These are phyloP conservation scores for Synergus umbraculus DNA, from an alignment of 2,888 invertebrate species.

Conservation along the genomic window DNA sequence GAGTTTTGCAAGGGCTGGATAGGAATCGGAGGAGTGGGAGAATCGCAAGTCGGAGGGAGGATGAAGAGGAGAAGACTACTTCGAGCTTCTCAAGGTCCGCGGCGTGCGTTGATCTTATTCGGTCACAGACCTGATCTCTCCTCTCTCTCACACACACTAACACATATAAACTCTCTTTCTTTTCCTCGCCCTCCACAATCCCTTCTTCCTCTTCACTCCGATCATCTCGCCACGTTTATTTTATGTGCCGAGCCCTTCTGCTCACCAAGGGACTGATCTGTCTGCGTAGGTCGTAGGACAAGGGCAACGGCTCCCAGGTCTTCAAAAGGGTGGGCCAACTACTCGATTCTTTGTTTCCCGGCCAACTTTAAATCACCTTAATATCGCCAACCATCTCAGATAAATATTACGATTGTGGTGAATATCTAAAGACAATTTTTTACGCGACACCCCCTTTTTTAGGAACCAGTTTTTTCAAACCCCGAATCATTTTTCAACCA, in stretches of 20 bases:
- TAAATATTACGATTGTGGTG: not conserved
- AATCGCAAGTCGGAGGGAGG: slow-evolving; percentile 44
- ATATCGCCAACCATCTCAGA: not conserved
- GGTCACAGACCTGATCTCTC: slow-evolving; percentile 73
- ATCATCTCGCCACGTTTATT: slow-evolving; percentile 22
- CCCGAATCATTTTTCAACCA: not conserved
- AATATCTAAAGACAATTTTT: not conserved
- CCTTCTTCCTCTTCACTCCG: slow-evolving; percentile 25
- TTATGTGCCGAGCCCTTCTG: slow-evolving; percentile 54
- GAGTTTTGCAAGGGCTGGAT: slow-evolving; percentile 37
- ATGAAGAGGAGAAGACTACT: slow-evolving; percentile 51
- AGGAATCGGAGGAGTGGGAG: slow-evolving; percentile 50
- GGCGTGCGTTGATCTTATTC: slow-evolving; percentile 76
- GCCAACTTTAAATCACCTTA: not conserved
- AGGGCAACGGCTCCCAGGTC: slow-evolving; percentile 44
- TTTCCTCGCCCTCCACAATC: slow-evolving; percentile 43
- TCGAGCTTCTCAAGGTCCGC: slow-evolving; percentile 73
- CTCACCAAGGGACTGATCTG: slow-evolving; percentile 44
- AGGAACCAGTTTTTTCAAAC: too few species aligned
- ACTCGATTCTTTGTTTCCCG: slow-evolving; percentile 12
- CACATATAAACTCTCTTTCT: slow-evolving; percentile 37
- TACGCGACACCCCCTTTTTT: not conserved
- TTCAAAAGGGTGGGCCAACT: slow-evolving; percentile 43
- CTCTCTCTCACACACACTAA: slow-evolving; percentile 47
- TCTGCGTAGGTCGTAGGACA: slow-evolving; percentile 45